Evolutionary conservation across 2,888 invertebrate genomes (phyloP).

Genomic region (Atrina japonica): DNA sequence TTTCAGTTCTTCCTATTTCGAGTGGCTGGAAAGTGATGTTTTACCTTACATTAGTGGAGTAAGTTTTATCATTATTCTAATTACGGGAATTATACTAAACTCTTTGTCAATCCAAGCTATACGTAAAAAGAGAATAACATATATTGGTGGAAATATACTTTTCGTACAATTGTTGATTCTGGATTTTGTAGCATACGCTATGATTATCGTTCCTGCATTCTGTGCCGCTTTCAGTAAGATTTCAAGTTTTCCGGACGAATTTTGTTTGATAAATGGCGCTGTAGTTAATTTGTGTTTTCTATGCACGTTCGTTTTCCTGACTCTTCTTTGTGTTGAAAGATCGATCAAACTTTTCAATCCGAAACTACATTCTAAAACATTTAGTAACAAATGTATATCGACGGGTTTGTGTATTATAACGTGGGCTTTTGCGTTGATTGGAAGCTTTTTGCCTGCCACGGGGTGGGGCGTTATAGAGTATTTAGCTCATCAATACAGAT

Average conservation of each 20-base stretch:
- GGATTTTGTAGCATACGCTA: constrained; percentile 33
- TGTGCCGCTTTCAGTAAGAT: constrained; percentile 23
- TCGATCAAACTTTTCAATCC: constrained; percentile 43
- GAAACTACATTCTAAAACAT: constrained; percentile 40
- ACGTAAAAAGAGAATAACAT: constrained; percentile 18
- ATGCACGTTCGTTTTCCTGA: constrained; percentile 39
- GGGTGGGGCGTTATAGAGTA: constrained; percentile 44
- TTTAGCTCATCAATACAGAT: constrained; percentile 51
- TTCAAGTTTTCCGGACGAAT: constrained; percentile 28
- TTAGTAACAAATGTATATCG: constrained; percentile 38
- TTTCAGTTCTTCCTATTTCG: constrained; percentile 26
- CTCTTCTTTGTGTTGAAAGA: constrained; percentile 48
- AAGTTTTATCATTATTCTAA: constrained; percentile 19
- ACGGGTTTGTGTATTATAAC: constrained; percentile 29
- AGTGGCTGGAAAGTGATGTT: constrained; percentile 39
- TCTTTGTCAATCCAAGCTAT: constrained; percentile 27
- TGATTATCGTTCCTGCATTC: constrained; percentile 34
- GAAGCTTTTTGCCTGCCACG: constrained; percentile 41
- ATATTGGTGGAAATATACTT: constrained; percentile 6
- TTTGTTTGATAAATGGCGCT: constrained; percentile 31
- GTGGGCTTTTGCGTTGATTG: constrained; percentile 35
- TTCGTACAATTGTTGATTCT: constrained; percentile 28
- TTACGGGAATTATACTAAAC: constrained; percentile 37
- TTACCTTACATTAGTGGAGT: constrained; percentile 29
- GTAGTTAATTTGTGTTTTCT: constrained; percentile 16